Evolutionary conservation across 2,797 vertebrate species (phyloP).

Genomic region (Fundulus diaphanus): DNA sequence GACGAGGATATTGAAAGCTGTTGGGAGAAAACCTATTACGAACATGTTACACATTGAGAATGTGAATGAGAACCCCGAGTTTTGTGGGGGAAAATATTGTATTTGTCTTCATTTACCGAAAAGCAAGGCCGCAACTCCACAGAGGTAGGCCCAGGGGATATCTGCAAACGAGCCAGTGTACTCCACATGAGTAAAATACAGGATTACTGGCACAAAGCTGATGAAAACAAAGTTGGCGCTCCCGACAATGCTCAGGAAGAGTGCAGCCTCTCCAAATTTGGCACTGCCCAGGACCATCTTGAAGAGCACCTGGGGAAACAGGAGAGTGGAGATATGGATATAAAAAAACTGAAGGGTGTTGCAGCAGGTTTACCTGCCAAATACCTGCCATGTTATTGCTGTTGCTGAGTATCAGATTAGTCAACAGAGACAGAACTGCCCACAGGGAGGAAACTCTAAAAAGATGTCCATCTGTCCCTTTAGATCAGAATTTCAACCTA

Average conservation of each 20-base stretch:
- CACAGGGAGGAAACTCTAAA: slow-evolving; percentile 47
- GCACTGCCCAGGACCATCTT: slow-evolving; percentile 96
- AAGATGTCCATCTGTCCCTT: slow-evolving; percentile 40
- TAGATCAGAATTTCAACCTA: slow-evolving; percentile 38
- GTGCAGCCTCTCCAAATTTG: slow-evolving; percentile 96
- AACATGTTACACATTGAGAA: neutral
- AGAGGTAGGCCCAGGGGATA: slow-evolving; percentile 92
- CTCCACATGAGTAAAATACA: slow-evolving; percentile 96
- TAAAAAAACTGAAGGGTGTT: slow-evolving; percentile 19
- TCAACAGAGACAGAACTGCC: slow-evolving; percentile 41
- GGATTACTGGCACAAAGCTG: slow-evolving; percentile 91
- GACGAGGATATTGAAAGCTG: slow-evolving; percentile 96
- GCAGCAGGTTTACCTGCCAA: slow-evolving; percentile 46
- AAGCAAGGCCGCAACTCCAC: slow-evolving; percentile 91
- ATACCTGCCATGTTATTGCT: slow-evolving; percentile 30
- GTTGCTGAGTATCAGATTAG: slow-evolving; percentile 61
- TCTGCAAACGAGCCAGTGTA: slow-evolving; percentile 87
- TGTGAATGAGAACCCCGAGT: neutral
- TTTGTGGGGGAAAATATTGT: neutral
- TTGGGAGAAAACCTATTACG: slow-evolving; percentile 44
- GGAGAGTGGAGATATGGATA: neutral
- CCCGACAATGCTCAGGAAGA: slow-evolving; percentile 92
- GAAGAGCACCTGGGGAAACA: slow-evolving; percentile 89
- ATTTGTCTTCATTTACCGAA: slow-evolving; percentile 82
- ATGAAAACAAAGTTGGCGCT: slow-evolving; percentile 92